Evolutionary conservation across 2,888 invertebrate genomes (phyloP).

Genomic region (Therioaphis trifolii): DNA sequence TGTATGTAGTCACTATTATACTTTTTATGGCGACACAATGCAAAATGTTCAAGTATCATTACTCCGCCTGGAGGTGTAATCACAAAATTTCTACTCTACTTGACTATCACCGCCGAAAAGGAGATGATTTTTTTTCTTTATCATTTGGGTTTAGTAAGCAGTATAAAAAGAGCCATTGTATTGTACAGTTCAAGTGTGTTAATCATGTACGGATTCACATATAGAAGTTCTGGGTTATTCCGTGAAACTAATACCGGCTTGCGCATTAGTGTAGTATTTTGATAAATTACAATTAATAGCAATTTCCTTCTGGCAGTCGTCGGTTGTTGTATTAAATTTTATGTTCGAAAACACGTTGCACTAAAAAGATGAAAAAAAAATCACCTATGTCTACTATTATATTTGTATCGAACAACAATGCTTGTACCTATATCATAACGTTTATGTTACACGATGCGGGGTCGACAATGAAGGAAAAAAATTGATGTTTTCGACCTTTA

Average conservation of each 20-base stretch:
- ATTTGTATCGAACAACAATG: background rate
- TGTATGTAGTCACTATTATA: background rate
- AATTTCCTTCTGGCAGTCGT: background rate
- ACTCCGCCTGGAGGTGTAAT: background rate
- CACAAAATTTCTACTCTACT: constrained; percentile 6
- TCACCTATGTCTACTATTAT: background rate
- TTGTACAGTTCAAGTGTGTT: background rate
- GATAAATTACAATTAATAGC: constrained; percentile 23
- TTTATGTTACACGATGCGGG: background rate
- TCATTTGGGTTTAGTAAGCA: background rate
- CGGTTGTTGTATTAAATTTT: background rate
- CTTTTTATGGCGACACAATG: background rate
- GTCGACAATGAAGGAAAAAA: background rate
- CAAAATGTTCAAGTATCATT: background rate
- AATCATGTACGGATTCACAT: background rate
- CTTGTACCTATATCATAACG: background rate
- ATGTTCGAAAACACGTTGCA: background rate
- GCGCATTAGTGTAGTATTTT: constrained; percentile 4
- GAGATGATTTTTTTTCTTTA: constrained; percentile 12
- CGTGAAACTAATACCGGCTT: background rate
- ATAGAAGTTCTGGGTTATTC: background rate
- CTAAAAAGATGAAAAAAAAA: background rate
- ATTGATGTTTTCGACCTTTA: constrained; percentile 15
- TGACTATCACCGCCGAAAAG: background rate
- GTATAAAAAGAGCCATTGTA: background rate